phyloP scores from a whole-genome alignment of 2,113 vertebrate genomes.

The Aramus guarauna region DNA sequence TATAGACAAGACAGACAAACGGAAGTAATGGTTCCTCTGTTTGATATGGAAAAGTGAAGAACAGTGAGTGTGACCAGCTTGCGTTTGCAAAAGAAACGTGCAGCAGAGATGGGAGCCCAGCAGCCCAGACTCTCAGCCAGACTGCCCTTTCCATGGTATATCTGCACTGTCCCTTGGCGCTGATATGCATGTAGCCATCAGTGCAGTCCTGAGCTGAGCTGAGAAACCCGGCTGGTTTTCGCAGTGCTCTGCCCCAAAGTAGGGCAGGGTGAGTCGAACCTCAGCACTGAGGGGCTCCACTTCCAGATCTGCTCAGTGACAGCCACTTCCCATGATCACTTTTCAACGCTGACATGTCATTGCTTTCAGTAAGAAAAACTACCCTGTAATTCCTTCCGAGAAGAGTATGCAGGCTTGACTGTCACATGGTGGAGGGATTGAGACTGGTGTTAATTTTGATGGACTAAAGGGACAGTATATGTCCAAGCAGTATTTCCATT shows the following conservation, averaged over 20 bases:
- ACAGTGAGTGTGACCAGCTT: neutral
- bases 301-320: neutral
- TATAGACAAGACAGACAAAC: neutral
- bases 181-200: accelerated
- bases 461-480: neutral
- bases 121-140: neutral
- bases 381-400: neutral
- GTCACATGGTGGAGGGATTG: accelerated
- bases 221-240: neutral
- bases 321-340: neutral
- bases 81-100: neutral
- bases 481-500: neutral
- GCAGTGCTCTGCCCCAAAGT: neutral
- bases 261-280: accelerated
- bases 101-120: neutral
- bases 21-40: neutral
- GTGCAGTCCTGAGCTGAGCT: too few species aligned
- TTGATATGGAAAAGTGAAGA: neutral
- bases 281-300: accelerated
- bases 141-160: neutral
- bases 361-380: neutral
- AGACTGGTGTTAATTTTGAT: neutral
- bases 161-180: neutral
- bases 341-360: neutral
- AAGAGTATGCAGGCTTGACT: neutral